Percentiles rank a stretch among this genome's conserved stretches.
Evolutionary conservation across 1,140 invertebrate species (phyloP).

Genomic region (Sminthurides bifidus): DNA sequence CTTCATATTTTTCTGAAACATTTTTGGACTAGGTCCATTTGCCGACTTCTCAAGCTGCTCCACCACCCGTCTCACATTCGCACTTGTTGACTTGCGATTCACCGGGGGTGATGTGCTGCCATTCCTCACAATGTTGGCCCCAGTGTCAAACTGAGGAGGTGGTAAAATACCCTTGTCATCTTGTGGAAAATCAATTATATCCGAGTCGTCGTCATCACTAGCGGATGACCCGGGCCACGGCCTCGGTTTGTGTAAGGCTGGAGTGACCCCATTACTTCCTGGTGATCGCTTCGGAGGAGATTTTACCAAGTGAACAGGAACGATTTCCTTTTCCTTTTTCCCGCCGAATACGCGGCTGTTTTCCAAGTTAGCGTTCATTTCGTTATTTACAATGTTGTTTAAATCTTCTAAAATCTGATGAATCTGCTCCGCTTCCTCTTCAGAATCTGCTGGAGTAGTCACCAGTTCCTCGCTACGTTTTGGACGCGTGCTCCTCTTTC

Average conservation of each 20-base stretch:
- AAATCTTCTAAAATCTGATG: constrained; percentile 31
- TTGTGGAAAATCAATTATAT: constrained; percentile 8
- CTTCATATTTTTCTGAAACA: constrained; percentile 12
- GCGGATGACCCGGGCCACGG: constrained; percentile 29
- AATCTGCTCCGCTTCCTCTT: constrained; percentile 31
- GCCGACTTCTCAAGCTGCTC: constrained; percentile 24
- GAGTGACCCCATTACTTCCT: neutral
- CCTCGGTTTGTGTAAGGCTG: constrained; percentile 1
- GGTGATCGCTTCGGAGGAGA: constrained; percentile 17
- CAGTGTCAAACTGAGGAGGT: neutral
- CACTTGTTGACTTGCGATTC: neutral
- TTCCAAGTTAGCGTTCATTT: constrained; percentile 10
- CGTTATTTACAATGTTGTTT: constrained; percentile 30
- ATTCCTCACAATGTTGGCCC: too few species aligned
- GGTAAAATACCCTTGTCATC: neutral
- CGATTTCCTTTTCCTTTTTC: constrained; percentile 26
- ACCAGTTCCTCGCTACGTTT: constrained; percentile 21
- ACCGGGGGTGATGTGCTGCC: neutral
- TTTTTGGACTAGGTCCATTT: constrained; percentile 11
- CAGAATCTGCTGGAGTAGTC: constrained; percentile 29
- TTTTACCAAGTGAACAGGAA: constrained; percentile 26
- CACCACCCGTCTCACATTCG: constrained; percentile 21
- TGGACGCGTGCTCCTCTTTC: constrained; percentile 3
- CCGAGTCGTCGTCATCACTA: constrained; percentile 25
- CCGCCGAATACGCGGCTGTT: neutral